phyloP scores from a whole-genome alignment of 2,113 vertebrate genomes.

The Forbesichthys agassizii region DNA sequence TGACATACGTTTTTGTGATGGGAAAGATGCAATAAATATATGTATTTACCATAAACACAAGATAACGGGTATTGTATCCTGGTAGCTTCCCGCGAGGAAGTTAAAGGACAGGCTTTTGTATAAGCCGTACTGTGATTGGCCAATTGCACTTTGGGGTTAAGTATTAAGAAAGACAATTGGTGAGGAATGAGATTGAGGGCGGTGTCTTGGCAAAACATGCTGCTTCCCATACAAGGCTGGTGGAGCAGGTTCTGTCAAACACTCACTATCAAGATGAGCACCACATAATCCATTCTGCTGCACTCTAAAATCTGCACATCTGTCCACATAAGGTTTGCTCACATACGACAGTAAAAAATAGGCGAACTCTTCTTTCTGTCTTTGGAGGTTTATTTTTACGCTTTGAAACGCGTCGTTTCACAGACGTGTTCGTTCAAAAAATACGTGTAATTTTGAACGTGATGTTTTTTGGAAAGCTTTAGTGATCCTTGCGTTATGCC shows the following conservation, averaged over 20 bases:
- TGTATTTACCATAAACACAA: slow-evolving; percentile 51
- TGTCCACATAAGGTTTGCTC: neutral
- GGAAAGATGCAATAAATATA: neutral
- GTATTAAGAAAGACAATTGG: slow-evolving; percentile 61
- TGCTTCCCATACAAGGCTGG: neutral
- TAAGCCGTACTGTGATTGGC: slow-evolving; percentile 64
- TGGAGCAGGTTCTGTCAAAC: neutral
- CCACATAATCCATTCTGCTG: no score
- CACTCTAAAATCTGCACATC: neutral
- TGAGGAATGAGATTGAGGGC: neutral
- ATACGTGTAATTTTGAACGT: no score
- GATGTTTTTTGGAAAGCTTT: neutral
- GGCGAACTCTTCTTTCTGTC: neutral
- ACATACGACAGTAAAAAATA: neutral
- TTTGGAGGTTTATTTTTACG: no score
- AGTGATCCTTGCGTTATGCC: neutral
- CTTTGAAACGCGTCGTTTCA: no score
- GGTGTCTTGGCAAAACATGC: neutral
- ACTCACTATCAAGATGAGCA: no score
- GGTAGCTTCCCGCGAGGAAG: slow-evolving; percentile 75
- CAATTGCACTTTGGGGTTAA: neutral
- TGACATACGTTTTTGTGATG: neutral
- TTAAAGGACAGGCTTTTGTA: slow-evolving; percentile 63
- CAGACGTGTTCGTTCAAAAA: no score
- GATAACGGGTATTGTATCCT: slow-evolving; percentile 37